Evolutionary conservation across 1,140 invertebrate species (phyloP).

Genomic region (Leptinotarsa texana): DNA sequence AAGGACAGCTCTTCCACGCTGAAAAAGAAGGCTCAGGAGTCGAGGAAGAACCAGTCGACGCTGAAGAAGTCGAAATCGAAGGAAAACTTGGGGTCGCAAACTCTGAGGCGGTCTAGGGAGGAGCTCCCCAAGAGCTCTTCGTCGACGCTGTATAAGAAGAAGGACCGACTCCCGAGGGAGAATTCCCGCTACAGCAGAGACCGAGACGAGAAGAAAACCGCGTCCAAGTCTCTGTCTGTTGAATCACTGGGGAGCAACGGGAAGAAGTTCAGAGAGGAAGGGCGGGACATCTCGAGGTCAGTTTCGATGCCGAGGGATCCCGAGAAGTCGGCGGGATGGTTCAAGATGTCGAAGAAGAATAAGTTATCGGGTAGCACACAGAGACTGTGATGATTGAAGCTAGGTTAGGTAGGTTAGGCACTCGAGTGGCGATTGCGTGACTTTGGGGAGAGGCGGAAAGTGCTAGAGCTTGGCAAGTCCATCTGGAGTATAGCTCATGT

Average conservation of each 20-base stretch:
- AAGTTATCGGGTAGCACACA: conserved; percentile 59
- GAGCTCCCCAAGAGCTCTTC: conserved; percentile 44
- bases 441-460: not conserved
- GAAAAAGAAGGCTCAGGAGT: conserved; percentile 52
- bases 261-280: conserved; percentile 54
- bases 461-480: not conserved
- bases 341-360: conserved; percentile 65
- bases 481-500: too few relatives aligned
- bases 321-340: conserved; percentile 72
- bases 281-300: conserved; percentile 60
- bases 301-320: conserved; percentile 71
- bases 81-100: conserved; percentile 45
- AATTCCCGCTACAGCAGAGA: conserved; percentile 57
- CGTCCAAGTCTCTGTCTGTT: conserved; percentile 63
- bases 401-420: conserved; percentile 7
- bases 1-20: conserved; percentile 51
- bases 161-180: conserved; percentile 55
- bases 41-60: conserved; percentile 45
- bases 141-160: conserved; percentile 52
- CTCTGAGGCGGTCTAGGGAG: conserved; percentile 41
- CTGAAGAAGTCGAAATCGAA: conserved; percentile 47
- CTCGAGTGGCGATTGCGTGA: conserved; percentile 17
- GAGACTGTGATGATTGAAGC: conserved; percentile 39
- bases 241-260: conserved; percentile 62
- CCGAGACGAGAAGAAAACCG: conserved; percentile 59